Base-by-base conservation (phyloP, 2,797 vertebrate species). In the Austrolebias charrua region DNA sequence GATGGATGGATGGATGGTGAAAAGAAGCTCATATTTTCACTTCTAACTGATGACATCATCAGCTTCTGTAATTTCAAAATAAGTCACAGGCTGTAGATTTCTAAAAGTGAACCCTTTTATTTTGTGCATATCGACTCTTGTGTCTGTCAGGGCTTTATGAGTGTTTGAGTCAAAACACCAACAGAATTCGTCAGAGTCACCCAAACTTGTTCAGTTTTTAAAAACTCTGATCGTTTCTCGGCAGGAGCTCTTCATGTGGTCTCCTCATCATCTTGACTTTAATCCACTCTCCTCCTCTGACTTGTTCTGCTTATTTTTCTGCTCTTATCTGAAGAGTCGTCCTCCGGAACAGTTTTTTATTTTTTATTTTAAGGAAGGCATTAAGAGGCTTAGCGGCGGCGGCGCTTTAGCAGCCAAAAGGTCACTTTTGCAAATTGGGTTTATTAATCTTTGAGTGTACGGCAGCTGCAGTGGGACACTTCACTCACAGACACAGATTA, bases 391-490 rank as follows among this genome's bases (percentile, higher is more conserved):
- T 93, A 92, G 82, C 70, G 45, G 74, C 56, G 9, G 73, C 86
- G 79, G 85, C 85, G 81, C 83, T 91, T 90, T 83, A 85, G 85
- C 85, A 88, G 89, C 86, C 85, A 89, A 93, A 92, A 92, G 93
- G 93, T 94, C 92, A 92, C 89, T 92, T 86, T 79, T 86, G 87
- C 91, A 94, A 94, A 94, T 94, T 94, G 90, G 91, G 91, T 93
- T 94, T 90, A 93, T 93, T 93, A 92, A 92, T 94, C 92, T 93
- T 90, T 83, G 77, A 82, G 87, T 88, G 87, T 90, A 90, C 86
- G 87, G 86, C 88, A 86, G 86, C 80, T 81, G 82, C 82, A 67
- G 63, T 83, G 89, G 84, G 90, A 87, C 89, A 85, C 73, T 88
- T 83, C 89, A 90, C 91, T 91, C 84, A 92, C 86, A 91, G 83